These are phyloP conservation scores for Nannoperca australis DNA, from an alignment of 2,797 vertebrate species.

Conservation along the genomic window DNA sequence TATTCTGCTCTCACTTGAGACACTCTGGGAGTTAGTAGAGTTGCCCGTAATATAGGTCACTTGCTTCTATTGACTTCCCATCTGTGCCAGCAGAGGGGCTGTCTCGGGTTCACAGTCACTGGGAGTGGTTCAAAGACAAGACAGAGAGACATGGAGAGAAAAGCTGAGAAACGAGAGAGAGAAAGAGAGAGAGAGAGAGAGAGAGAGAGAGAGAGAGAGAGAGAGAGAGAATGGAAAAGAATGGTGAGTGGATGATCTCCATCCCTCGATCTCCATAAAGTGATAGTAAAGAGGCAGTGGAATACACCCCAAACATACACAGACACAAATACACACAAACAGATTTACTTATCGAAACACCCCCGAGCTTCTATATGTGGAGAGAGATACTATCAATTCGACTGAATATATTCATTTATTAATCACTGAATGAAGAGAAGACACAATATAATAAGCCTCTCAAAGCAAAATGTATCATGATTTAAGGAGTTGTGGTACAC, in stretches of 20 bases:
- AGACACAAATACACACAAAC: constrained; percentile 9
- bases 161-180: constrained; percentile 25
- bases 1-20: constrained; percentile 77
- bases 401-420: constrained; percentile 3
- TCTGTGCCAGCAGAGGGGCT: constrained; percentile 79
- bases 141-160: constrained; percentile 44
- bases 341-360: constrained; percentile 21
- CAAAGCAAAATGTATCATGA: constrained; percentile 5
- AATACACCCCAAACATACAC: constrained; percentile 19
- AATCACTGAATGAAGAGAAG: not conserved
- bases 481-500: constrained; percentile 1
- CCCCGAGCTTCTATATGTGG: not conserved
- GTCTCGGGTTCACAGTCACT: constrained; percentile 78
- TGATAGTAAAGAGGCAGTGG: constrained; percentile 22
- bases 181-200: constrained; percentile 41
- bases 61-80: constrained; percentile 85
- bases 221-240: constrained; percentile 10
- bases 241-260: constrained; percentile 26
- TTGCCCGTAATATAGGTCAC: constrained; percentile 85
- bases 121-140: constrained; percentile 78
- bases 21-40: constrained; percentile 76
- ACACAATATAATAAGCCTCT: constrained; percentile 1
- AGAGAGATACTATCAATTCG: constrained; percentile 8
- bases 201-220: constrained; percentile 48
- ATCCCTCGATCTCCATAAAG: constrained; percentile 23